Conservation (phyloP, 2,113 vertebrate genomes). For the Enhydra lutris region DNA sequence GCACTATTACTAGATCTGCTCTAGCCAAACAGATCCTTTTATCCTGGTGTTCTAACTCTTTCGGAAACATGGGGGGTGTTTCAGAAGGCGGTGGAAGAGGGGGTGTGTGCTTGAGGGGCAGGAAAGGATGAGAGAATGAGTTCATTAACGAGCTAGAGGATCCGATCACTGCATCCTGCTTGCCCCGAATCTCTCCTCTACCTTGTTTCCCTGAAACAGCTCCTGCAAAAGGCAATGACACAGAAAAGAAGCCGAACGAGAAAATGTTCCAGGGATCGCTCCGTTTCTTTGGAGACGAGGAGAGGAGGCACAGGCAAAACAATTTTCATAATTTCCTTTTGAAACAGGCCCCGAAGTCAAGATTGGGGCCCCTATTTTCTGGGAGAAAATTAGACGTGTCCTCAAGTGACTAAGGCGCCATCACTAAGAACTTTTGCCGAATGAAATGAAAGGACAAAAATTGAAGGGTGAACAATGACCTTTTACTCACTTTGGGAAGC, state of each 20-base stretch:
- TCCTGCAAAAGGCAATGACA: background rate
- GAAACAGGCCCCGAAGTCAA: constrained; percentile 42
- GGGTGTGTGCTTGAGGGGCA: background rate
- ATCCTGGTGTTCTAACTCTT: background rate
- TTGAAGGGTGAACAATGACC: constrained; percentile 40
- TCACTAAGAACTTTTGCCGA: constrained; percentile 15
- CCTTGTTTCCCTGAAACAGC: background rate
- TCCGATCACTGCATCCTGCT: background rate
- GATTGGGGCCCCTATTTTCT: constrained; percentile 31
- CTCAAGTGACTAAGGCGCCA: background rate
- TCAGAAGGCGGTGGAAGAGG: background rate
- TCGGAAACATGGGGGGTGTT: background rate
- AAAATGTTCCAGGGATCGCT: background rate
- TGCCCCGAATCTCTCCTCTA: background rate
- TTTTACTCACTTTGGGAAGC: constrained; percentile 24
- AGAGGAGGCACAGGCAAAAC: background rate
- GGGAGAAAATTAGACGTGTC: constrained; percentile 23
- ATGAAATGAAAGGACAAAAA: constrained; percentile 54
- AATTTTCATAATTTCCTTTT: constrained; percentile 70
- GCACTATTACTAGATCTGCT: background rate
- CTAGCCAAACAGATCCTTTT: background rate
- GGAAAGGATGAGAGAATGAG: background rate
- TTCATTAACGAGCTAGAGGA: background rate
- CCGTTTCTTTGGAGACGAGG: constrained; percentile 27
- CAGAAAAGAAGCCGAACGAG: background rate